phyloP scores from a whole-genome alignment of 2,113 vertebrate species.

The Alligator mississippiensis region DNA sequence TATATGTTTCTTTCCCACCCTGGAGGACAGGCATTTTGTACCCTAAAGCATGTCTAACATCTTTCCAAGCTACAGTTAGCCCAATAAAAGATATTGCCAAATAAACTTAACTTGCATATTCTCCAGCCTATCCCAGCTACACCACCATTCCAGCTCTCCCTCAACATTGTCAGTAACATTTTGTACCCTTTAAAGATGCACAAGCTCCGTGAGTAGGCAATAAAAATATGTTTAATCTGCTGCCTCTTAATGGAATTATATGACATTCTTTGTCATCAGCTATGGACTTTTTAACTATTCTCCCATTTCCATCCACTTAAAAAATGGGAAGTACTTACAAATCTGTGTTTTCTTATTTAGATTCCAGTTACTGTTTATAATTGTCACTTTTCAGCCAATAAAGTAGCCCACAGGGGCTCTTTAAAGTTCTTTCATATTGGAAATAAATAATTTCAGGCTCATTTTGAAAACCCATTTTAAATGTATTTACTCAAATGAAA shows the following conservation, averaged over 20 bases:
- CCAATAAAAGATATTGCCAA: no score
- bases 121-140: no score
- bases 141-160: no score
- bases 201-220: neutral
- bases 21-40: no score
- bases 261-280: neutral
- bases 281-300: neutral
- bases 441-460: conserved; percentile 8
- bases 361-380: neutral
- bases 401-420: neutral
- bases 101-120: no score
- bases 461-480: conserved; percentile 11
- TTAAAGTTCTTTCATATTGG: neutral
- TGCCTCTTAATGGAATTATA: neutral
- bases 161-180: neutral
- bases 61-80: no score
- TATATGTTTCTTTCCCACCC: no score
- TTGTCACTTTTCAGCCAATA: neutral
- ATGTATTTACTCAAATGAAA: neutral
- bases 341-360: neutral
- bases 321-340: neutral
- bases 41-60: no score
- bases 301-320: neutral
- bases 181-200: neutral
- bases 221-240: neutral